Evolutionary conservation across 1,140 invertebrate species (phyloP), one percentile per base, ranked within the genome.

Genomic region (Paralvinella palmiformis): DNA sequence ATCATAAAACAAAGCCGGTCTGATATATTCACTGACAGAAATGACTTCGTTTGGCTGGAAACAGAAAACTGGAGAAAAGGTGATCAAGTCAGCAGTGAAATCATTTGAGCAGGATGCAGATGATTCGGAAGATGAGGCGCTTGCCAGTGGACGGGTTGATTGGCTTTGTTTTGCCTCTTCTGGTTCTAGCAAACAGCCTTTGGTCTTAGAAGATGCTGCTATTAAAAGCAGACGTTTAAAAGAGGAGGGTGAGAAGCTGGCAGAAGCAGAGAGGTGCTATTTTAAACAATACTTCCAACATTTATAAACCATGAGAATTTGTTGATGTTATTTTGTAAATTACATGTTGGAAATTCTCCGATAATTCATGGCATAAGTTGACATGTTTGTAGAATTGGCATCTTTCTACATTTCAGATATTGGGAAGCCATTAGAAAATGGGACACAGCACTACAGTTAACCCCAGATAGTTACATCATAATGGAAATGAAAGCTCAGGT

Each of bases 401-500:
- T 44, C n/a, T 15, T 44, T n/a, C 37, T 44, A 15, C 13, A 44
- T 44, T 13, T 44, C 56, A 77, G 76, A 55, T 78, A 71, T 65
- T 79, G 77, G 77, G 76, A 79, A 64, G 77, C 77, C 7, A 70
- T 77, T 5, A 74, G 69, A 59, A 79, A 75, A 64, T 79, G 77
- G 77, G 74, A 78, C 60, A 75, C 74, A 67, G 76, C 74, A 22
- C 31, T 77, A n/a, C 65, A 69, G 33, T 55, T 76, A n/a, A 71
- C 62, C 17, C 72, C 76, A 56, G 33, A 52, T 3, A 65, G 77
- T 67, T 69, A 69, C 57, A 72, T 56, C 53, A 53, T 78, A 20
- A 66, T 73, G 63, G 77, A 79, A 69, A 78, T 79, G 76, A 78
- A 75, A 67, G 72, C 77, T 53, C 77, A 79, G 73, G 76, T 77